Evolutionary conservation across 1,140 invertebrate genomes (phyloP).

Genomic region (Steinernema khuongi): DNA sequence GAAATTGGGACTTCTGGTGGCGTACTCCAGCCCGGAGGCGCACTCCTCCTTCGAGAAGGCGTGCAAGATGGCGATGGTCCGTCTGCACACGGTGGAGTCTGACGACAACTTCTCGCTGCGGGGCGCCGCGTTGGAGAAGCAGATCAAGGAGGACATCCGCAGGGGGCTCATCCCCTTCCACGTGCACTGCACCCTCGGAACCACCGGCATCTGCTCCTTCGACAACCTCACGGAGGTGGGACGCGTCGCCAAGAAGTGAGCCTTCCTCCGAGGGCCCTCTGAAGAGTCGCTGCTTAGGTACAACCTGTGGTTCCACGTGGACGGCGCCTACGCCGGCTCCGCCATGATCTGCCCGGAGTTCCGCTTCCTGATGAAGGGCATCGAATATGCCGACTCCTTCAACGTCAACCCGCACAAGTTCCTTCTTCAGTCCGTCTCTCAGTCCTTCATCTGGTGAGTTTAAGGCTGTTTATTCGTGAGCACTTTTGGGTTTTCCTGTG

Average conservation of each 20-base stretch:
- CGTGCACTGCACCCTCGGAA: slow-evolving; percentile 79
- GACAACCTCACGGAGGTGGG: slow-evolving; percentile 77
- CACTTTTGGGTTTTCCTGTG: background rate
- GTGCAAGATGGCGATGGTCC: slow-evolving; percentile 28
- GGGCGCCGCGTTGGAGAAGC: background rate
- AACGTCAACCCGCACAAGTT: slow-evolving; percentile 63
- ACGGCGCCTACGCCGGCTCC: slow-evolving; percentile 76
- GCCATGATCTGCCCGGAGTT: slow-evolving; percentile 59
- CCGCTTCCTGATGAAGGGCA: slow-evolving; percentile 57
- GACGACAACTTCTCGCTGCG: slow-evolving; percentile 1
- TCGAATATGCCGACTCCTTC: slow-evolving; percentile 60
- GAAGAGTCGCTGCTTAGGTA: background rate
- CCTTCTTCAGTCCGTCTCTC: slow-evolving; percentile 59
- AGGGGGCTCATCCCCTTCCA: slow-evolving; percentile 59
- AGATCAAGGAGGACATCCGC: slow-evolving; percentile 13
- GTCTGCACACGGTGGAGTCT: background rate
- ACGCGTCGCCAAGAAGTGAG: slow-evolving; percentile 69
- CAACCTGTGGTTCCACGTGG: slow-evolving; percentile 75
- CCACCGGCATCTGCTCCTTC: slow-evolving; percentile 82
- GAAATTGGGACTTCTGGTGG: background rate
- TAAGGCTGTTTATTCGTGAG: slow-evolving; percentile 25
- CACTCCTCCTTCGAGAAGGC: slow-evolving; percentile 28
- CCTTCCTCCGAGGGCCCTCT: slow-evolving; percentile 54
- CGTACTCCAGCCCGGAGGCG: slow-evolving; percentile 11
- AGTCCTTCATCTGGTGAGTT: slow-evolving; percentile 61